phyloP scores from a whole-genome alignment of 2,888 invertebrate genomes.

The Cantharis nigra region DNA sequence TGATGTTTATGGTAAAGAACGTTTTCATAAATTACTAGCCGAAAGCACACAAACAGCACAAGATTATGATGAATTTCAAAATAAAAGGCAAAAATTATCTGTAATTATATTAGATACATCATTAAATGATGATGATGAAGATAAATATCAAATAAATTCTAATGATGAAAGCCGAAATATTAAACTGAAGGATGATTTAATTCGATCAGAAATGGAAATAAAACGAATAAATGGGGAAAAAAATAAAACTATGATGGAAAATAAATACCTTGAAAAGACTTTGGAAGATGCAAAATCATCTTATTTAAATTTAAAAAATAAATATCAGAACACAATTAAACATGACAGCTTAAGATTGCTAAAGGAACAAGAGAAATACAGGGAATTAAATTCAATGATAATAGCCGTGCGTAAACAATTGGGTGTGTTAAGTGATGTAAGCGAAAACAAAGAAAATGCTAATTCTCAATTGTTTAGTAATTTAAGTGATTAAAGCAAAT shows the following conservation, averaged over 20 bases:
- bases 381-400: background rate
- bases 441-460: background rate
- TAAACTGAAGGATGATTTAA: background rate
- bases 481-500: background rate
- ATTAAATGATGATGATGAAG: background rate
- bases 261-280: background rate
- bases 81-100: slow-evolving; percentile 1
- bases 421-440: background rate
- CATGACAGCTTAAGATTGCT: background rate
- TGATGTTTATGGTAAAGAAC: background rate
- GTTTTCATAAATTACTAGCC: background rate
- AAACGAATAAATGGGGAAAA: background rate
- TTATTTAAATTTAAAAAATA: background rate
- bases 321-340: background rate
- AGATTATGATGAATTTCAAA: background rate
- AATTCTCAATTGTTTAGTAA: background rate
- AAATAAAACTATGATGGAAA: background rate
- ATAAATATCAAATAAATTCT: background rate
- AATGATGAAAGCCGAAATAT: background rate
- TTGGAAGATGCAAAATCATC: slow-evolving; percentile 6
- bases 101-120: slow-evolving; percentile 1
- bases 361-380: background rate
- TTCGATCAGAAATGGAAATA: background rate
- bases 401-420: background rate
- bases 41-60: background rate